Evolutionary conservation across 2,113 vertebrate genomes (phyloP).

Genomic region (Nyctereutes procyonoides): DNA sequence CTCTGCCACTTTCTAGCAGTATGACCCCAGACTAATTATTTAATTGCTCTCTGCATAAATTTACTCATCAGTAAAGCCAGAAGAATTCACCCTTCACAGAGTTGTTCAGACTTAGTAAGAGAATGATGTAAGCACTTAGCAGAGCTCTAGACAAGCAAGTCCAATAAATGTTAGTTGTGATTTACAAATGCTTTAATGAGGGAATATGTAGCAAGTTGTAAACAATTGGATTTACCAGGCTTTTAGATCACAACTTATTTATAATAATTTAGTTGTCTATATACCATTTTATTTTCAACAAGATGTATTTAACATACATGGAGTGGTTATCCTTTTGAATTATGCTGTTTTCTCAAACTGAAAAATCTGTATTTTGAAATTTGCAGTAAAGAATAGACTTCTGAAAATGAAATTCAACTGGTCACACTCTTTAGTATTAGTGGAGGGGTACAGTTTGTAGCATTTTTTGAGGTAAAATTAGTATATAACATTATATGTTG

Average conservation of each 20-base stretch:
- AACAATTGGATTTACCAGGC: slow-evolving; percentile 33
- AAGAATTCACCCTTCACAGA: neutral
- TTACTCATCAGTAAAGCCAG: neutral
- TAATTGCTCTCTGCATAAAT: neutral
- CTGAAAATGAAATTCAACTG: slow-evolving; percentile 40
- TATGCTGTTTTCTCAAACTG: slow-evolving; percentile 44
- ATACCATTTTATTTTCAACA: slow-evolving; percentile 17
- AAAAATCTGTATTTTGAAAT: slow-evolving; percentile 40
- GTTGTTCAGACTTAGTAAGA: neutral
- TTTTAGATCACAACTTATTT: slow-evolving; percentile 4
- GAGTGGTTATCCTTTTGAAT: slow-evolving; percentile 7
- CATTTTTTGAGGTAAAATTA: neutral
- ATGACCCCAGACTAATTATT: neutral
- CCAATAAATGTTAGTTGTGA: neutral
- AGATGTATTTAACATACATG: slow-evolving; percentile 20
- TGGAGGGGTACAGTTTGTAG: neutral
- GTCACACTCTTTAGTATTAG: neutral
- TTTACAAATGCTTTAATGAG: slow-evolving; percentile 34
- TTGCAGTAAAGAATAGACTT: slow-evolving; percentile 8
- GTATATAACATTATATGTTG: neutral
- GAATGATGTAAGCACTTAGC: neutral
- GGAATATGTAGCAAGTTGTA: slow-evolving; percentile 6
- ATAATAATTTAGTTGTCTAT: neutral
- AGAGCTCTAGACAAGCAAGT: slow-evolving; percentile 17
- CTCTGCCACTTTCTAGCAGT: neutral